phyloP scores from a whole-genome alignment of 2,113 vertebrate species.

The Argyrosomus japonicus region DNA sequence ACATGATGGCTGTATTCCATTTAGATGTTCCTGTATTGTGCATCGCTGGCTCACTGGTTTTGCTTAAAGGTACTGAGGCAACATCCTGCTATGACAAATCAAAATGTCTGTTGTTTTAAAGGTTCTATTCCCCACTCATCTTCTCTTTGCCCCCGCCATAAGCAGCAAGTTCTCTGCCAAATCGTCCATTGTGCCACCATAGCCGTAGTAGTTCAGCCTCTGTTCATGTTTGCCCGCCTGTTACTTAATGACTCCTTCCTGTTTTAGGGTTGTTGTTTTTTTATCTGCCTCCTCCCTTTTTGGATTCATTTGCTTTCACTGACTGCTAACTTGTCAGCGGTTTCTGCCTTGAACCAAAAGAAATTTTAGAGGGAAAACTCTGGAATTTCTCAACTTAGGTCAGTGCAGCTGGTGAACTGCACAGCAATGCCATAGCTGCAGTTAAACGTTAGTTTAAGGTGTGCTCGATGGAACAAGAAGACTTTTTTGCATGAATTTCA shows the following conservation, averaged over 20 bases:
- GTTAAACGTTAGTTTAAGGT: background rate
- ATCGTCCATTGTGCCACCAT: background rate
- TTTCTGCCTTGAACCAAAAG: background rate
- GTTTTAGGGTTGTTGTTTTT: background rate
- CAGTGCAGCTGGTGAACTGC: background rate
- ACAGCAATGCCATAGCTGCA: background rate
- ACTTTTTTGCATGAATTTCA: background rate
- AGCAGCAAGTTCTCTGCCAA: background rate
- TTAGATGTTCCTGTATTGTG: too few relatives aligned
- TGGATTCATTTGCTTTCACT: conserved; percentile 1
- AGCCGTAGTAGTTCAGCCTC: background rate
- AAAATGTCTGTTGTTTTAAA: background rate
- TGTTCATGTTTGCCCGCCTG: background rate
- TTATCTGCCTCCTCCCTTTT: too few relatives aligned
- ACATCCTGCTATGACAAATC: background rate
- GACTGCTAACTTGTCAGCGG: background rate
- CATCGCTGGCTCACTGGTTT: too few relatives aligned
- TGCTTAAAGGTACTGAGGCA: too few relatives aligned
- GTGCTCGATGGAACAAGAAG: background rate
- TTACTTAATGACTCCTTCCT: background rate
- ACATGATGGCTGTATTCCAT: too few relatives aligned
- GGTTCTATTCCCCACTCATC: background rate
- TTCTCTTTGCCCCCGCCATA: background rate
- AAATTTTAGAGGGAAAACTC: background rate
- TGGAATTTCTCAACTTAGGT: background rate